Base-by-base conservation (phyloP, 2,113 vertebrate species). In the Spea bombifrons region DNA sequence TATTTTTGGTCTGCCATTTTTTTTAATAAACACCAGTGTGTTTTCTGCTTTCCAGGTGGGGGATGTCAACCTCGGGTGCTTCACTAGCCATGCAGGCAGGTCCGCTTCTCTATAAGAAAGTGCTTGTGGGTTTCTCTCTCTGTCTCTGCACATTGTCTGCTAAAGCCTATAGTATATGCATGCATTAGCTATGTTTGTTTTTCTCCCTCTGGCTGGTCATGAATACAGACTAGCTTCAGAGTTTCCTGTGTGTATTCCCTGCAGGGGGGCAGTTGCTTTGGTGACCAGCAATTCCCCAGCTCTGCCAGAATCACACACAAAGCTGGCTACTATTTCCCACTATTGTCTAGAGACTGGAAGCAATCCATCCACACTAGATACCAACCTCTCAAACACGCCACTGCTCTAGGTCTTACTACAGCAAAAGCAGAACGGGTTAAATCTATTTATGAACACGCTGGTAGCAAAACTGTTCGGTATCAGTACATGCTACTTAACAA, bases 231-330 rank as follows among this genome's bases (percentile, higher is more conserved):
- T 46, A 50, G 67, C 48, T 70, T 46, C 72, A 46, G 3, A 67
- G 63, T 73, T 79, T 66, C 77, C 77, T 66, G 45, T 80, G 77
- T 80, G 55, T 30, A 30, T 30, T 80, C 73, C 70, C 63, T 71
- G 73, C 70, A 70, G 73, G 77, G 77, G 77, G 77, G 70, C 77
- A 80, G 77, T 80, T 80, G 77, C 77, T 59, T 73, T 16, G 77
- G 77, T 79, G 70, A 80, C 70, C 63, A 57, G 70, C 77, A 80
- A 73, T 80, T 63, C 70, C 77, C 71, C 73, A 74, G 79, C 79
- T 74, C 75, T 53, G 66, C 48, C 49, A 76, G 49, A 57, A 59
- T 68, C 50, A 45, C 49, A 76, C 50, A 74, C 66, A 75, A 57
- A 73, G 73, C 73, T 73, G 77, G 43, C 66, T 80, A 80, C 69